Conservation (phyloP, 2,888 invertebrate genomes). For the Toxonevra muliebris region DNA sequence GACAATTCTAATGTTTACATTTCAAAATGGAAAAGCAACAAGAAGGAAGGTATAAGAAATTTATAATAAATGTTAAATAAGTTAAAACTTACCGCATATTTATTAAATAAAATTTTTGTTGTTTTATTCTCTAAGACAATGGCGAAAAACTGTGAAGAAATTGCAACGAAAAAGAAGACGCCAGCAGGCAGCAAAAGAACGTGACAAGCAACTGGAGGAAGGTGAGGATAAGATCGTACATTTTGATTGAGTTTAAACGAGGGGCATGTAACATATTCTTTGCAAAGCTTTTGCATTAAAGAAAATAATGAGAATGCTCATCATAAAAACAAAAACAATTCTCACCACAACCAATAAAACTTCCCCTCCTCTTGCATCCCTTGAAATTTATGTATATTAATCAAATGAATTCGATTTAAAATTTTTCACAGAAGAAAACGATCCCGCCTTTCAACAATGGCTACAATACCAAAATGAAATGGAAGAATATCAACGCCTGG, state of each 20-base stretch:
- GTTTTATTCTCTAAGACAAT: constrained; percentile 65
- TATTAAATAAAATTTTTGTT: no score
- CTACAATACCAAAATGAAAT: constrained; percentile 67
- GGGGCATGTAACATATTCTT: no score
- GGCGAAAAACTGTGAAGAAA: constrained; percentile 79
- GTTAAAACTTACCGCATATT: no score
- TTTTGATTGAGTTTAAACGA: no score
- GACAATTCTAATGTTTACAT: constrained; percentile 5
- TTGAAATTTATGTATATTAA: background rate
- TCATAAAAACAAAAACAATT: no score
- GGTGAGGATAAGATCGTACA: constrained; percentile 53
- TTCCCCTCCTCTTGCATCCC: background rate
- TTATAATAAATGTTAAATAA: background rate
- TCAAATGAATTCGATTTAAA: no score
- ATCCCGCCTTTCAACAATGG: constrained; percentile 68
- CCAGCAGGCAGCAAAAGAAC: constrained; percentile 69
- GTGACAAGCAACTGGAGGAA: constrained; percentile 65
- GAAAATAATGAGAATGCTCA: no score
- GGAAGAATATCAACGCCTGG: constrained; percentile 68
- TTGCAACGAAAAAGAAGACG: constrained; percentile 75
- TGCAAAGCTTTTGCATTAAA: no score
- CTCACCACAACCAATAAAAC: background rate
- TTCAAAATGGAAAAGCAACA: constrained; percentile 28
- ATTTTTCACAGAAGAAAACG: constrained; percentile 62
- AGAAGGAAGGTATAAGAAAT: constrained; percentile 7